Evolutionary conservation across 2,888 invertebrate species (phyloP).

Genomic region (Cheilosia urbana): DNA sequence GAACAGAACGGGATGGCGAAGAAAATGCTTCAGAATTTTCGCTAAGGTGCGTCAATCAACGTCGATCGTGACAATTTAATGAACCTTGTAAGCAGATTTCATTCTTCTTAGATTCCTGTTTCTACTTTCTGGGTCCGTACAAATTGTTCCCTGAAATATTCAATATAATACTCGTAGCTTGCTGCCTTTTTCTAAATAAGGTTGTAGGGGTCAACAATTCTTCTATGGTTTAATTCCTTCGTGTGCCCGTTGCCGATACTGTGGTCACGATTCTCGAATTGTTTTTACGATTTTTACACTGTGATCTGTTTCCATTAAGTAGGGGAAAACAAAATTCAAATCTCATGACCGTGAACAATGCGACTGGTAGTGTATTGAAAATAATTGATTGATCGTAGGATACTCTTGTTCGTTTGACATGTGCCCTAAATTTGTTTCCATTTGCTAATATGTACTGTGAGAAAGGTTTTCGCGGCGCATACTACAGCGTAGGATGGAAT

Average conservation of each 20-base stretch:
- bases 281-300: slow-evolving; percentile 45
- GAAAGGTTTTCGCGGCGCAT: background rate
- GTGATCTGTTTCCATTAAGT: slow-evolving; percentile 3
- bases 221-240: slow-evolving; percentile 62
- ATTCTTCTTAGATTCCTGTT: slow-evolving; percentile 26
- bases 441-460: background rate
- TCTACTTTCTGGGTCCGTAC: slow-evolving; percentile 18
- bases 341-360: slow-evolving; percentile 67
- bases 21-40: slow-evolving; percentile 56
- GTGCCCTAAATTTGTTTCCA: slow-evolving; percentile 39
- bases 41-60: slow-evolving; percentile 73
- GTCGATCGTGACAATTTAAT: slow-evolving; percentile 75
- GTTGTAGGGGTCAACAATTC: slow-evolving; percentile 67
- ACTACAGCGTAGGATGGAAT: background rate
- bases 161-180: slow-evolving; percentile 9
- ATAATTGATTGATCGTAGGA: slow-evolving; percentile 57
- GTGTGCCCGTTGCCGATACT: slow-evolving; percentile 53
- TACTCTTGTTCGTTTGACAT: slow-evolving; percentile 36
- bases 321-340: slow-evolving; percentile 44
- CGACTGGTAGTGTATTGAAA: slow-evolving; percentile 41
- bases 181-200: slow-evolving; percentile 49
- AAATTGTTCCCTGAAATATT: slow-evolving; percentile 58
- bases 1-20: slow-evolving; percentile 3
- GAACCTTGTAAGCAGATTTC: slow-evolving; percentile 58
- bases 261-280: slow-evolving; percentile 69